Conservation (phyloP, 2,888 invertebrate genomes). For the Andrena marginata region DNA sequence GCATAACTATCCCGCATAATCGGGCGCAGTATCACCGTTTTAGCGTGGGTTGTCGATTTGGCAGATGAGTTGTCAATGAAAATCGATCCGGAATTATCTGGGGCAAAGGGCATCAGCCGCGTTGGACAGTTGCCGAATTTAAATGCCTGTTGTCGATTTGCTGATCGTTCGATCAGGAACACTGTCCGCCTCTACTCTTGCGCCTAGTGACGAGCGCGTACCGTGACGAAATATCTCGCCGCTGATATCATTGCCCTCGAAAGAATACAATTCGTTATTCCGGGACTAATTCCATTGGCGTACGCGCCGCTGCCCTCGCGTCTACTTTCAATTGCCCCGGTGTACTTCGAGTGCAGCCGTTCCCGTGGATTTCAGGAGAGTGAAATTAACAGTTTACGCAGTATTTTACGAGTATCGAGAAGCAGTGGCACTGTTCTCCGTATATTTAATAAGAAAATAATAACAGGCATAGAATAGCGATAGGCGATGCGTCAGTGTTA, state of each 20-base stretch:
- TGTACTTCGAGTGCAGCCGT: constrained; percentile 13
- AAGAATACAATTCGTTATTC: constrained; percentile 27
- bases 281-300: neutral
- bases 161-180: constrained; percentile 64
- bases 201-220: constrained; percentile 34
- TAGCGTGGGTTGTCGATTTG: constrained; percentile 71
- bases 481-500: constrained; percentile 17
- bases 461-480: neutral
- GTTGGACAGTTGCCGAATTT: constrained; percentile 80
- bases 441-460: neutral
- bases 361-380: constrained; percentile 17
- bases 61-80: constrained; percentile 82
- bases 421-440: neutral
- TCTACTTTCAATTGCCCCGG: neutral
- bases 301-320: neutral
- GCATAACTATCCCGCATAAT: neutral
- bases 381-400: constrained; percentile 13
- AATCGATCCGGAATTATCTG: constrained; percentile 81
- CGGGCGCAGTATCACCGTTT: constrained; percentile 22
- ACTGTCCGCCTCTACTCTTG: constrained; percentile 30
- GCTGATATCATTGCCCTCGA: constrained; percentile 28
- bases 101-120: constrained; percentile 82
- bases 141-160: constrained; percentile 71
- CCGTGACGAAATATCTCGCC: constrained; percentile 45
- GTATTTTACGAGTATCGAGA: neutral